Evolutionary conservation across 37 sponge, comb jelly and placozoan genomes (phyloP), one percentile per base, ranked within the genome.

Genomic region (Geodia barretti): DNA sequence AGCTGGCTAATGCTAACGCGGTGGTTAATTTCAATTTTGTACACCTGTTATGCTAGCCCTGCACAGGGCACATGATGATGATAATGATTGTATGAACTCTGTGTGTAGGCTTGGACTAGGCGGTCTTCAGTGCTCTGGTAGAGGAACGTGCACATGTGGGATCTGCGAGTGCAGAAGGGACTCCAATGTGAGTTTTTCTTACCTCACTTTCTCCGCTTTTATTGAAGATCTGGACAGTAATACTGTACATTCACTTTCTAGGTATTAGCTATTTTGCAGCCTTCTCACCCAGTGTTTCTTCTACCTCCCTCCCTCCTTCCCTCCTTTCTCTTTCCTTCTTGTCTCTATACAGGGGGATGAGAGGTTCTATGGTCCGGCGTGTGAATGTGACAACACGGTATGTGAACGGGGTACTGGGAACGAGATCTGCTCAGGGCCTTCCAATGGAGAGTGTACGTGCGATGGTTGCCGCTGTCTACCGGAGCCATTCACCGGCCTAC

Each of bases 121-220:
- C n/a, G n/a, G n/a, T n/a, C n/a, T n/a, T n/a, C n/a, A n/a, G n/a
- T n/a, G n/a, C n/a, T n/a, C 39, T 7, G 64, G 39, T 36, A 47
- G 89, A 72, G 92, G 92, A 1, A 59, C 60, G 0, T 92, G 88
- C 36, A 41, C 84, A 1, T 92, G 92, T 92, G 84, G 84, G 28
- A 61, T 38, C 64, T 92, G 88, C 37, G 37, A 29, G 1, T 92
- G 92, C 31, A 34, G 62, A 24, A 76, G 34, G 31, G 43, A 72
- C 29, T 32, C 31, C 21, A 68, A 32, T 32, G 34, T 34, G 31
- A 58, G 60, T 58, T 58, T 19, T 58, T 21, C 19, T 21, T 58
- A 58, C 19, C 19, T 21, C 19, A 19, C 19, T 58, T 21, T 58
- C 19, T 11, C 60, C n/a, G n/a, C n/a, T n/a, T n/a, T n/a, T n/a